A percentile compares a stretch with the other conserved stretches of the same genome.
Conservation (phyloP, 1,140 invertebrate genomes). For the Episyrphus balteatus region DNA sequence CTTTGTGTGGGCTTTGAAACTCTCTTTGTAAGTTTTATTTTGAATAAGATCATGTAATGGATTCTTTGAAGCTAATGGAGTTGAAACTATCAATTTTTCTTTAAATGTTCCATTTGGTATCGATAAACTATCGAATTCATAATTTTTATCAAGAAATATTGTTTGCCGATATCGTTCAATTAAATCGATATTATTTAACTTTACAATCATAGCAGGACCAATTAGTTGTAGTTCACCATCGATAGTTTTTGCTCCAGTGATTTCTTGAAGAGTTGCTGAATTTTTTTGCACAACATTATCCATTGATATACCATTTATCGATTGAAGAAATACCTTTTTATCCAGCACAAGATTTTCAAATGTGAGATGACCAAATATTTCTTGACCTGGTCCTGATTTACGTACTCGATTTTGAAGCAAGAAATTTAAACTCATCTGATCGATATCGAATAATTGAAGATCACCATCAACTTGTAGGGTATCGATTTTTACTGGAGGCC, state of each 20-base stretch:
- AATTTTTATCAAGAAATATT: slow-evolving; percentile 20
- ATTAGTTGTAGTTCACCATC: slow-evolving; percentile 11
- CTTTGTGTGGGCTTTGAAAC: too few relatives aligned
- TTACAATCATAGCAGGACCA: slow-evolving; percentile 20
- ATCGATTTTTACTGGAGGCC: slow-evolving; percentile 10
- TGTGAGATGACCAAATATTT: slow-evolving; percentile 19
- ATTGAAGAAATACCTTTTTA: slow-evolving; percentile 9
- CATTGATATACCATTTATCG: slow-evolving; percentile 20
- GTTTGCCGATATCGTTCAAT: slow-evolving; percentile 21
- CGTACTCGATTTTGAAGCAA: slow-evolving; percentile 20
- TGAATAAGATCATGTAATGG: too few relatives aligned
- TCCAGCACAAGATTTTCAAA: slow-evolving; percentile 23
- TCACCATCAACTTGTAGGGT: slow-evolving; percentile 7
- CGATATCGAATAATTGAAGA: slow-evolving; percentile 12
- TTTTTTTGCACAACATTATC: slow-evolving; percentile 16
- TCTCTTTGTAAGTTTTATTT: too few relatives aligned
- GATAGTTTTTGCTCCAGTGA: slow-evolving; percentile 18
- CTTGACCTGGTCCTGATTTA: slow-evolving; percentile 11
- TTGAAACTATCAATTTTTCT: slow-evolving; percentile 7
- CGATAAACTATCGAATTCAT: slow-evolving; percentile 25
- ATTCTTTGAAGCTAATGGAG: too few relatives aligned
- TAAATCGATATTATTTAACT: slow-evolving; percentile 18
- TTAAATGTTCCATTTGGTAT: slow-evolving; percentile 18
- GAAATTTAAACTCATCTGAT: slow-evolving; percentile 22
- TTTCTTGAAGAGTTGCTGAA: slow-evolving; percentile 12